phyloP scores from a whole-genome alignment of 2,888 invertebrate genomes.

The Cheilosia pagana region DNA sequence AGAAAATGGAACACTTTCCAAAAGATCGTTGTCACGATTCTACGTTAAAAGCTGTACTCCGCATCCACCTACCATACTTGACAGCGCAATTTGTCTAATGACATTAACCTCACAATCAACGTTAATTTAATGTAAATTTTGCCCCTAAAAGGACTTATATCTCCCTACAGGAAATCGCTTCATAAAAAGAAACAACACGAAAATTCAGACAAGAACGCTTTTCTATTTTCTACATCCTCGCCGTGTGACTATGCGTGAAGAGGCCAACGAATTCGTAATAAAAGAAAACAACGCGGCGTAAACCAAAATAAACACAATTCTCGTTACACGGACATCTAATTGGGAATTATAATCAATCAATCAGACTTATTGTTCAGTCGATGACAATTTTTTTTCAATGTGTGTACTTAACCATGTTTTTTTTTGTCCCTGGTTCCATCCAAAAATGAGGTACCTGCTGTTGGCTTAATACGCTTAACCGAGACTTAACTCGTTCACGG shows the following conservation, averaged over 20 bases:
- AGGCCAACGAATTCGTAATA: slow-evolving; percentile 44
- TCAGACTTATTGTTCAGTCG: slow-evolving; percentile 59
- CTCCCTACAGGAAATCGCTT: slow-evolving; percentile 23
- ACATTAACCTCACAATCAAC: slow-evolving; percentile 36
- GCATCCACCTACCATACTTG: not conserved
- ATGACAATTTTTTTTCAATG: slow-evolving; percentile 46
- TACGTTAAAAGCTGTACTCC: slow-evolving; percentile 3
- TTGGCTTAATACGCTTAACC: slow-evolving; percentile 46
- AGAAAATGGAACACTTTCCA: not conserved
- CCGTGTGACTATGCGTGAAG: slow-evolving; percentile 31
- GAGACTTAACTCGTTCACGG: slow-evolving; percentile 49
- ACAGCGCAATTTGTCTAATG: slow-evolving; percentile 44
- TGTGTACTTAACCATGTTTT: slow-evolving; percentile 32
- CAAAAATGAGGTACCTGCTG: slow-evolving; percentile 5
- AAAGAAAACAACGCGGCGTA: slow-evolving; percentile 22
- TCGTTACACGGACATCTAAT: slow-evolving; percentile 53
- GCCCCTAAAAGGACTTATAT: slow-evolving; percentile 14
- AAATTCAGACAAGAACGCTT: not conserved
- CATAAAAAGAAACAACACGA: slow-evolving; percentile 7
- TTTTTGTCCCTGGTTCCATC: not conserved
- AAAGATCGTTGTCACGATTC: slow-evolving; percentile 10
- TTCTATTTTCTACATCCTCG: not conserved
- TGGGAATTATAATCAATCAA: slow-evolving; percentile 65
- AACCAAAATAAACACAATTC: slow-evolving; percentile 30
- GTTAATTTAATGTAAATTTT: slow-evolving; percentile 39